These are phyloP conservation scores for Boloria euphrosyne DNA, from an alignment of 2,888 invertebrate species.

Conservation along the genomic window DNA sequence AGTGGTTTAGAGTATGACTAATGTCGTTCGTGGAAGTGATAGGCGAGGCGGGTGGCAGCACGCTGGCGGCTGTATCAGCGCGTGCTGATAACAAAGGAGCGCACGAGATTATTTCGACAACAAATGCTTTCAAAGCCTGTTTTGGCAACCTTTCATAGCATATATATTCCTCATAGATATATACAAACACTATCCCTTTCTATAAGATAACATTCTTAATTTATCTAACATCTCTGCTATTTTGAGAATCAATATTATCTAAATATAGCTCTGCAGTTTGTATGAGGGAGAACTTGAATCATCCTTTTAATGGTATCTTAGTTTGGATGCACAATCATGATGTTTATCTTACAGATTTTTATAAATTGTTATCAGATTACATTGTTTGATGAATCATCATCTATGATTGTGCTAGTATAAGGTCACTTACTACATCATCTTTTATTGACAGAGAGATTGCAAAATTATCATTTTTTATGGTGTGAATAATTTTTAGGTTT, in stretches of 20 bases:
- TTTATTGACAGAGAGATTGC: conserved; percentile 54
- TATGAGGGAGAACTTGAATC: conserved; percentile 66
- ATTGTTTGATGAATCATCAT: conserved; percentile 69
- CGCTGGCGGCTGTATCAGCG: conserved; percentile 57
- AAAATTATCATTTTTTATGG: conserved; percentile 48
- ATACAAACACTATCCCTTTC: conserved; percentile 47
- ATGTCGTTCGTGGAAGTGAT: conserved; percentile 80
- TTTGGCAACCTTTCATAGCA: conserved; percentile 21
- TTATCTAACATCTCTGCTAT: conserved; percentile 59
- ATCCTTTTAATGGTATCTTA: conserved; percentile 52
- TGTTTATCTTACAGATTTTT: conserved; percentile 43
- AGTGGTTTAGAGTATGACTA: conserved; percentile 79
- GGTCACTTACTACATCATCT: conserved; percentile 46
- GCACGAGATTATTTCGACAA: conserved; percentile 46
- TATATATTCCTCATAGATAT: conserved; percentile 44
- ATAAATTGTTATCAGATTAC: conserved; percentile 65
- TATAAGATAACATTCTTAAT: conserved; percentile 42
- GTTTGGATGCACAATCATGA: conserved; percentile 31
- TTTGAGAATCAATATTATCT: conserved; percentile 78
- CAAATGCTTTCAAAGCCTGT: conserved; percentile 22
- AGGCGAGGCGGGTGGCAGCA: conserved; percentile 70
- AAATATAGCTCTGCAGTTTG: conserved; percentile 74
- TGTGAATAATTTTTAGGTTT: conserved; percentile 83
- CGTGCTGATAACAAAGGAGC: conserved; percentile 79
- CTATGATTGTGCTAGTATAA: conserved; percentile 60